Conservation (phyloP, 2,113 vertebrate species). For the Tor tambroides region DNA sequence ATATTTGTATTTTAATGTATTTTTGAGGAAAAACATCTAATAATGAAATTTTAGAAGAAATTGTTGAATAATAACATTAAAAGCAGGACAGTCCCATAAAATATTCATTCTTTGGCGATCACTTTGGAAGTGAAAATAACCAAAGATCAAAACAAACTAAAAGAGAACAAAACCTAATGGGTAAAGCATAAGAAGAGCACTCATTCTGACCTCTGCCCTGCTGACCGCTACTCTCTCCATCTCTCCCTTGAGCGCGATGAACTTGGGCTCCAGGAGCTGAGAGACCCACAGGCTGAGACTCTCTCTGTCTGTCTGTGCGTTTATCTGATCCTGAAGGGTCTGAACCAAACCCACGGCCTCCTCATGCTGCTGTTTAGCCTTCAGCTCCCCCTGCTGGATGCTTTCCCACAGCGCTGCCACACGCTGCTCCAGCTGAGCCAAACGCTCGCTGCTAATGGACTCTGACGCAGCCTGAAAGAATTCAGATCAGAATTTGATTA, state of each 20-base stretch:
- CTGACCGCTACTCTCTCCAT: conserved; percentile 59
- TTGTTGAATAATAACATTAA: not conserved
- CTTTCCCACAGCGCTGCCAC: conserved; percentile 76
- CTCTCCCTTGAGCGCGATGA: conserved; percentile 69
- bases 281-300: conserved; percentile 75
- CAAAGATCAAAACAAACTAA: not conserved
- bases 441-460: conserved; percentile 65
- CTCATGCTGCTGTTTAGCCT: conserved; percentile 69
- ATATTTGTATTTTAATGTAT: too few relatives aligned
- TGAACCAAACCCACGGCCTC: conserved; percentile 74
- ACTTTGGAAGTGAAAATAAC: not conserved
- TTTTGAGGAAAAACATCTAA: not conserved
- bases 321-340: conserved; percentile 78
- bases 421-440: conserved; percentile 78
- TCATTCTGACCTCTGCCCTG: conserved; percentile 62
- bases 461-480: conserved; percentile 50
- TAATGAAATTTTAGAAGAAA: not conserved
- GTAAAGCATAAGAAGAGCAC: not conserved
- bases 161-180: not conserved
- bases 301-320: conserved; percentile 73
- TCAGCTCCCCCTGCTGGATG: conserved; percentile 71
- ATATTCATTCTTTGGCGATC: not conserved
- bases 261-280: conserved; percentile 71
- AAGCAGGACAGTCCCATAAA: not conserved
- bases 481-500: not conserved